Evolutionary conservation across 2,888 invertebrate species (phyloP).

Genomic region (Choreutis nemorana): DNA sequence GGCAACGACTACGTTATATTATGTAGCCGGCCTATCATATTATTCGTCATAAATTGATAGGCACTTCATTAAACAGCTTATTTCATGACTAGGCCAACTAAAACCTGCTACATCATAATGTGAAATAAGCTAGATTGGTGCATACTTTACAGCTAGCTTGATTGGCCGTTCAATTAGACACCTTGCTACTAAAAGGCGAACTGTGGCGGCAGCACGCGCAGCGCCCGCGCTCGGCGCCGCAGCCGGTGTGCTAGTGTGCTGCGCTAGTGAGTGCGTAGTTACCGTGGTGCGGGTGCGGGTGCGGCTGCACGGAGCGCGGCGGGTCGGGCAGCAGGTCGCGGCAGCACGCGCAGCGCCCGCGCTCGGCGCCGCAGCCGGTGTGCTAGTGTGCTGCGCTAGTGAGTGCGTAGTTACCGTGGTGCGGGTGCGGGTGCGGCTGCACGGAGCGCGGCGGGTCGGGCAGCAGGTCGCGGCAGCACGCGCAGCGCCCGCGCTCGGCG

Average conservation of each 20-base stretch:
- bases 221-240: not conserved
- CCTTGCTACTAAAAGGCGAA: no score
- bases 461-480: slow-evolving; percentile 27
- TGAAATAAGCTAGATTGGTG: slow-evolving; percentile 4
- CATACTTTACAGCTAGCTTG: no score
- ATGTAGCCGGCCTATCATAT: no score
- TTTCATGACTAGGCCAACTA: no score
- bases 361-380: slow-evolving; percentile 30
- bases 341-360: slow-evolving; percentile 27
- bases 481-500: slow-evolving; percentile 21
- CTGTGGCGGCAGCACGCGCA: slow-evolving; percentile 8
- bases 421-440: slow-evolving; percentile 10
- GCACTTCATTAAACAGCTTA: no score
- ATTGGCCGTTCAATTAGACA: no score
- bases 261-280: slow-evolving; percentile 12
- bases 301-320: slow-evolving; percentile 12
- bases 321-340: slow-evolving; percentile 25
- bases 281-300: slow-evolving; percentile 11
- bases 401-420: slow-evolving; percentile 12
- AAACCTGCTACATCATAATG: no score
- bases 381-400: slow-evolving; percentile 8
- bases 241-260: slow-evolving; percentile 7
- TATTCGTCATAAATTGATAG: no score
- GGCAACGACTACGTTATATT: no score
- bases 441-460: slow-evolving; percentile 19